Conservation (phyloP, 2,888 invertebrate species). For the Tinea semifulvella region DNA sequence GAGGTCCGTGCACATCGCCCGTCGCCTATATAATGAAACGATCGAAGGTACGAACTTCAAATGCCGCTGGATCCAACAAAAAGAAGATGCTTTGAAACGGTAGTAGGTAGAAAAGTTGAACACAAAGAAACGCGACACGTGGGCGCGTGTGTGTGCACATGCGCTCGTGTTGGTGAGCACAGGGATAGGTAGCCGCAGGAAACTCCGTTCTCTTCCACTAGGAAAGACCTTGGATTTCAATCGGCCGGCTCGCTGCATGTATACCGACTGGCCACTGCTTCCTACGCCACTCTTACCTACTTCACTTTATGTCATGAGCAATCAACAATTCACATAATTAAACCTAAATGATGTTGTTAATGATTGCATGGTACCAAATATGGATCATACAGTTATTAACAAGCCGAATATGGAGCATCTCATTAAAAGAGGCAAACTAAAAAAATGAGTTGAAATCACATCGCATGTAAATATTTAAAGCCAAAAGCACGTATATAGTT, state of each 20-base stretch:
- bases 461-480: background rate
- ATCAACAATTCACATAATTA: no score
- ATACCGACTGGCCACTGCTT: constrained; percentile 19
- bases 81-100: constrained; percentile 61
- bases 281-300: constrained; percentile 61
- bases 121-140: constrained; percentile 60
- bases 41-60: constrained; percentile 52
- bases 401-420: no score
- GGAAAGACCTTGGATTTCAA: constrained; percentile 68
- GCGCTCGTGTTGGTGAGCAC: constrained; percentile 30
- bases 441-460: no score
- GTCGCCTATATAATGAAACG: constrained; percentile 63
- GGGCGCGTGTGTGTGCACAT: constrained; percentile 53
- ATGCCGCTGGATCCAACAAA: constrained; percentile 56
- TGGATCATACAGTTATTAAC: no score
- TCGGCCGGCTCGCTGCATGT: constrained; percentile 20
- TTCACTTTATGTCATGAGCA: constrained; percentile 28
- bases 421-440: no score
- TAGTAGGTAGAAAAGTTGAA: constrained; percentile 54
- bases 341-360: no score
- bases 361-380: no score
- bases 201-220: constrained; percentile 69
- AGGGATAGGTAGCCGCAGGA: constrained; percentile 57
- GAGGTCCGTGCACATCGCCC: constrained; percentile 57
- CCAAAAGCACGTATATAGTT: background rate